Conservation (phyloP, 37 sponge, comb jelly and placozoan species). For the Geodia barretti region DNA sequence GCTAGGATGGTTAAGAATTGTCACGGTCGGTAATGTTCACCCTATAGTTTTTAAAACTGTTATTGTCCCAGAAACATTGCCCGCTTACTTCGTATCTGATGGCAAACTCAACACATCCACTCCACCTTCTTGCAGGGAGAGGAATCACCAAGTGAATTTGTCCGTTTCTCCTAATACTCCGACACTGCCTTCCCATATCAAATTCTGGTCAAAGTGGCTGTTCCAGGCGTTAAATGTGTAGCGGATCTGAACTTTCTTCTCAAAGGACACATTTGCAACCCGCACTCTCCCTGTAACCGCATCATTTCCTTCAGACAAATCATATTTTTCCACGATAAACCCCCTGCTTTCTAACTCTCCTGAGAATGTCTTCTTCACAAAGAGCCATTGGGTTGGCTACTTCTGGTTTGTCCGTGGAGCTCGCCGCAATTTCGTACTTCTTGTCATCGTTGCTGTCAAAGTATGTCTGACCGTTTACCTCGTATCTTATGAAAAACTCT, state of each 20-base stretch:
- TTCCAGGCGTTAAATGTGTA: neutral
- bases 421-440: neutral
- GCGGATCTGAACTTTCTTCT: neutral
- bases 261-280: neutral
- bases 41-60: neutral
- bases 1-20: too few species aligned
- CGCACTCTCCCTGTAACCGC: neutral
- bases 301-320: neutral
- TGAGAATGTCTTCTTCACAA: neutral
- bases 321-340: neutral
- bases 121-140: neutral
- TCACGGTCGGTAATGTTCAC: too few species aligned
- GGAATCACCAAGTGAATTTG: neutral
- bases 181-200: neutral
- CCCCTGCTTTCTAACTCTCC: neutral
- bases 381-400: too few species aligned
- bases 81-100: neutral
- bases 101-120: neutral
- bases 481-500: neutral
- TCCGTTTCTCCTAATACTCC: too few species aligned
- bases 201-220: neutral
- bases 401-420: too few species aligned
- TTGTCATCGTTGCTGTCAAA: neutral
- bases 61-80: neutral
- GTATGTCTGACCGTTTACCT: neutral